Evolutionary conservation across 2,888 invertebrate species (phyloP).

Genomic region (Euspilapteryx auroguttella): DNA sequence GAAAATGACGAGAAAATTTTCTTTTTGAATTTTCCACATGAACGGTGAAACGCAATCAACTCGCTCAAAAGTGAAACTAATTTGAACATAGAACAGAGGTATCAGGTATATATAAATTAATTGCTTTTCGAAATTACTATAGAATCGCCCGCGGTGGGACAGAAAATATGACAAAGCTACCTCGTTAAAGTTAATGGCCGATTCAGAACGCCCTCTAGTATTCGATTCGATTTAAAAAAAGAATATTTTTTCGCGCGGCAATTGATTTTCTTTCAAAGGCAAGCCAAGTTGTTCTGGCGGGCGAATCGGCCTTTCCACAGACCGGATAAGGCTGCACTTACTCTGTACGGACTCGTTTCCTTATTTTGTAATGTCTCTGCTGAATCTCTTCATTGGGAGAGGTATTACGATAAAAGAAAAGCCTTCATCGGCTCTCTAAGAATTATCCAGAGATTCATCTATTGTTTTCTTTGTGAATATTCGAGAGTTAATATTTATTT

Average conservation of each 20-base stretch:
- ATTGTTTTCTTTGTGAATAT: too few relatives aligned
- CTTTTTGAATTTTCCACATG: too few relatives aligned
- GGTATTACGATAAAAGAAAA: conserved; percentile 39
- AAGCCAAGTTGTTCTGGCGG: conserved; percentile 17
- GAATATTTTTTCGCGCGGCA: conserved; percentile 31
- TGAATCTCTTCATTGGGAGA: conserved; percentile 34
- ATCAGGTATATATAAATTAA: conserved; percentile 21
- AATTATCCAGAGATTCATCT: conserved; percentile 23
- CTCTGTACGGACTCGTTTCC: conserved; percentile 7
- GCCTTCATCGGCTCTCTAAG: conserved; percentile 31
- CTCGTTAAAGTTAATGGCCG: conserved; percentile 48
- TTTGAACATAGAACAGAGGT: too few relatives aligned
- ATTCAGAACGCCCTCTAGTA: conserved; percentile 36
- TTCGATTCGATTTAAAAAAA: conserved; percentile 49
- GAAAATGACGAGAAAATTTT: too few relatives aligned
- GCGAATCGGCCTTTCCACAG: conserved; percentile 12
- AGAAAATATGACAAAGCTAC: conserved; percentile 51
- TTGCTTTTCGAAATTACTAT: conserved; percentile 26
- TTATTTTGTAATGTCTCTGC: conserved; percentile 13
- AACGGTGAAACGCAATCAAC: too few relatives aligned
- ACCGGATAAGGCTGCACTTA: conserved; percentile 10
- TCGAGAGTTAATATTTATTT: too few relatives aligned
- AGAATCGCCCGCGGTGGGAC: conserved; percentile 32
- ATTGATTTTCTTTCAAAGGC: conserved; percentile 43
- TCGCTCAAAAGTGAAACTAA: too few relatives aligned